Conservation (phyloP, 2,888 invertebrate species). For the Oscheius sp. region DNA sequence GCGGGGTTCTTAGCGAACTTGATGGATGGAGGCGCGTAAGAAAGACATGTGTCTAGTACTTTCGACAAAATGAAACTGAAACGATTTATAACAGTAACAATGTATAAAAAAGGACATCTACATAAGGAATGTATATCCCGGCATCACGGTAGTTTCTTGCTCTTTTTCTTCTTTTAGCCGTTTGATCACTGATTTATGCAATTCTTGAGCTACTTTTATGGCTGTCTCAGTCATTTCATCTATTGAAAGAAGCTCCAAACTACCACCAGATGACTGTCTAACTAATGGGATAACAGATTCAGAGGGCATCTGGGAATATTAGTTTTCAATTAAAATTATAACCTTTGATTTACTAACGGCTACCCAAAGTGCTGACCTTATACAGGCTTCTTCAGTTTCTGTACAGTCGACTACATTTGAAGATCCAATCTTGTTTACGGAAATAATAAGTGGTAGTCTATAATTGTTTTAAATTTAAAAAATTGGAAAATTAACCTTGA, state of each 20-base stretch:
- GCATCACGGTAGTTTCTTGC: not conserved
- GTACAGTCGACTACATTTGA: constrained; percentile 60
- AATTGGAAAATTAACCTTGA: not conserved
- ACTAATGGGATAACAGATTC: constrained; percentile 20
- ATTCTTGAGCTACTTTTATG: not conserved
- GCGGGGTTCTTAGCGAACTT: not conserved
- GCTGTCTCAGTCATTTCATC: constrained; percentile 54
- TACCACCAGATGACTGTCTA: constrained; percentile 47
- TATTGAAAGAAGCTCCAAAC: constrained; percentile 58
- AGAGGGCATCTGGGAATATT: constrained; percentile 7
- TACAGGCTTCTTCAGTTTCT: constrained; percentile 59
- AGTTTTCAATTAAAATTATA: not conserved
- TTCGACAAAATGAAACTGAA: not conserved
- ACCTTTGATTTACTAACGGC: constrained; percentile 35
- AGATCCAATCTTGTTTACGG: constrained; percentile 59
- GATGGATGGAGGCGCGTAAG: not conserved
- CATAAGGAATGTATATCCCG: constrained; percentile 18
- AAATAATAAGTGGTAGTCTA: constrained; percentile 57
- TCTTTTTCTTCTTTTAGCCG: constrained; percentile 23
- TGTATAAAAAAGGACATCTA: not conserved
- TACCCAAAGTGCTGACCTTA: constrained; percentile 55
- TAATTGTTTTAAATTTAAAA: constrained; percentile 12
- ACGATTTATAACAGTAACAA: constrained; percentile 13
- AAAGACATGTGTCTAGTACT: not conserved
- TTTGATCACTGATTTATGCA: constrained; percentile 12